Evolutionary conservation across 2,888 invertebrate species (phyloP), one percentile per base, ranked within the genome.

Genomic region (Agapostemon virescens): DNA sequence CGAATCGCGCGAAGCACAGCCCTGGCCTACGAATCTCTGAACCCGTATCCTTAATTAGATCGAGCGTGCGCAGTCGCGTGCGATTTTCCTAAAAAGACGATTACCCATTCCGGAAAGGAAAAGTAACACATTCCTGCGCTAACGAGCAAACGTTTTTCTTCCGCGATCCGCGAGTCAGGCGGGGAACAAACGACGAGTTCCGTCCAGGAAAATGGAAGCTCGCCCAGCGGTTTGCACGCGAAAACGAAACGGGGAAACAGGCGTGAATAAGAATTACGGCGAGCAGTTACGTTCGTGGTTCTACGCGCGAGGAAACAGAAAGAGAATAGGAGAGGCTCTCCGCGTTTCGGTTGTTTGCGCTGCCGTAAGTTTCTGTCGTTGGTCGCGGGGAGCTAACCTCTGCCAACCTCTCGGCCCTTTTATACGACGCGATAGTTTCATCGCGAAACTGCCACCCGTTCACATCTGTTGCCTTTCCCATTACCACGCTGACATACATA

Each of bases 321-420:
- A 49, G 42, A 49, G 49, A 72, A 66, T 72, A 58, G 42, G 23
- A 30, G 26, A 20, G 30, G 52, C 42, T 42, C 26, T 30, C 20
- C 71, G 33, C 45, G 87, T 89, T 88, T 85, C 86, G 88, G 88
- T 86, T 89, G 82, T 82, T 82, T 82, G 88, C 88, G 88, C 89
- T 87, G 88, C 88, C 88, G 88, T 84, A 70, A 82, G 82, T 82
- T 81, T 81, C 76, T 82, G 82, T 81, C 81, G 74, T 74, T 52
- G 58, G 40, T 68, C 63, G 74, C 40, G 42, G 17, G 45, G 26
- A 40, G 69, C 77, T 81, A 77, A 77, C 82, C 82, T 81, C 69
- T 81, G 82, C 76, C 68, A 82, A 61, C 70, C 77, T 82, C 77
- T 82, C 82, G 81, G 49, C 70, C 82, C 82, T 82, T 82, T 82